Conservation (phyloP, 2,888 invertebrate species). For the Acleris cristana region DNA sequence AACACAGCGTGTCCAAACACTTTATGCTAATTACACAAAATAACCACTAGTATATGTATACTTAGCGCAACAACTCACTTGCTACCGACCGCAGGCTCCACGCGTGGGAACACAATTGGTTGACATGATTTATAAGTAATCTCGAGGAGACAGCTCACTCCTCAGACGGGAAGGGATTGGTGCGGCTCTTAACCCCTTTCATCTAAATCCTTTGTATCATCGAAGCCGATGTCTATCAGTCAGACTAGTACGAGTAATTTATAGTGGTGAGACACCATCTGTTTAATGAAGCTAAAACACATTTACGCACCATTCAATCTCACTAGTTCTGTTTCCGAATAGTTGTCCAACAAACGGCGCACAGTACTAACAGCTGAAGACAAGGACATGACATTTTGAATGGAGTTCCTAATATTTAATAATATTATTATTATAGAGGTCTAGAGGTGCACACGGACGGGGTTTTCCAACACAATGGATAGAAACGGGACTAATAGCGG, state of each 20-base stretch:
- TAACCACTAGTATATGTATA: background rate
- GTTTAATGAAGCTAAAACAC: too few relatives aligned
- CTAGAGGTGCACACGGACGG: too few relatives aligned
- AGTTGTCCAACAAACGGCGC: too few relatives aligned
- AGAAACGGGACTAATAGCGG: too few relatives aligned
- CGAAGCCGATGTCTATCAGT: background rate
- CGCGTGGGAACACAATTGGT: slow-evolving; percentile 15
- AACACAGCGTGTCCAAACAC: too few relatives aligned
- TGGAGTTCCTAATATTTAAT: too few relatives aligned
- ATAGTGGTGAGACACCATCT: background rate
- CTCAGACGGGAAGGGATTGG: slow-evolving; percentile 10
- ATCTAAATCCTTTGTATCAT: slow-evolving; percentile 2
- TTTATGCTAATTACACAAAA: background rate
- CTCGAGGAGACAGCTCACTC: slow-evolving; percentile 5
- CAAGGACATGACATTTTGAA: too few relatives aligned
- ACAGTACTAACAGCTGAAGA: too few relatives aligned
- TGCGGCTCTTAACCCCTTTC: slow-evolving; percentile 11
- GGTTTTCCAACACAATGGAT: too few relatives aligned
- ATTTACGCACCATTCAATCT: too few relatives aligned
- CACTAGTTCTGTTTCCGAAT: too few relatives aligned
- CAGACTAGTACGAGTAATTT: background rate
- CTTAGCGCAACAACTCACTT: background rate
- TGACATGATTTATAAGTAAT: slow-evolving; percentile 28
- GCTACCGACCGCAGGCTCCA: background rate
- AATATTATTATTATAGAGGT: too few relatives aligned